Conservation (phyloP, 30 jellyfish, hydroid and myxozoan species). For the Turritopsis dohrnii region DNA sequence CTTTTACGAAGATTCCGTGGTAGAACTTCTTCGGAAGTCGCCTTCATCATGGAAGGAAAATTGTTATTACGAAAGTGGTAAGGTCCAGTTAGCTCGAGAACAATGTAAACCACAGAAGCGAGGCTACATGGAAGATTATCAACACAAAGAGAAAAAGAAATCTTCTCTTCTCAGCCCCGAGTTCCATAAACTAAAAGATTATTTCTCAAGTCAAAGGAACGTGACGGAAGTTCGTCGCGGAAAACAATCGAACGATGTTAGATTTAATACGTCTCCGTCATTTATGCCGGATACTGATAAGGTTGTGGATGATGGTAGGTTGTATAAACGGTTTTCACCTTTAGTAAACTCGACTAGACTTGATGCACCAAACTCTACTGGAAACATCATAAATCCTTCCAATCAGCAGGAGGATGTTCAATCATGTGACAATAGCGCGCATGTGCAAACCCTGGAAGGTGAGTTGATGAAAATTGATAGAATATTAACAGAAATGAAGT, state of each 20-base stretch:
- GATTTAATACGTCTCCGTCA: background rate
- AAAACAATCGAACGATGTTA: background rate
- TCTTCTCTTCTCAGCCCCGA: slow-evolving; percentile 1
- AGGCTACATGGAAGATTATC: background rate
- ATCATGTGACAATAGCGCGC: background rate
- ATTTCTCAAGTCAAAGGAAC: background rate
- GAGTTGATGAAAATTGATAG: background rate
- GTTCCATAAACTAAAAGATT: slow-evolving; percentile 1
- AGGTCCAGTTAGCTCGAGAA: background rate
- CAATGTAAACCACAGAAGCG: background rate
- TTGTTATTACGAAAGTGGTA: background rate
- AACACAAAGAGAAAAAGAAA: background rate
- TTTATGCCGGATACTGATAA: background rate
- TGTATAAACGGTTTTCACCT: background rate
- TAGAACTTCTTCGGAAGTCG: background rate
- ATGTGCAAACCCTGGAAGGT: background rate
- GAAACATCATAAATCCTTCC: background rate
- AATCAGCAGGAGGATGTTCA: background rate
- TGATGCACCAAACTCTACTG: background rate
- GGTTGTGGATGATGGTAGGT: background rate
- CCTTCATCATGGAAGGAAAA: background rate
- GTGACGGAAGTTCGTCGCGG: background rate
- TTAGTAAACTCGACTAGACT: background rate
- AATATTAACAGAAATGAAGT: background rate
- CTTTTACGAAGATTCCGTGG: background rate